phyloP scores from a whole-genome alignment of 1,140 invertebrate genomes.

The Hylaeus volcanicus region DNA sequence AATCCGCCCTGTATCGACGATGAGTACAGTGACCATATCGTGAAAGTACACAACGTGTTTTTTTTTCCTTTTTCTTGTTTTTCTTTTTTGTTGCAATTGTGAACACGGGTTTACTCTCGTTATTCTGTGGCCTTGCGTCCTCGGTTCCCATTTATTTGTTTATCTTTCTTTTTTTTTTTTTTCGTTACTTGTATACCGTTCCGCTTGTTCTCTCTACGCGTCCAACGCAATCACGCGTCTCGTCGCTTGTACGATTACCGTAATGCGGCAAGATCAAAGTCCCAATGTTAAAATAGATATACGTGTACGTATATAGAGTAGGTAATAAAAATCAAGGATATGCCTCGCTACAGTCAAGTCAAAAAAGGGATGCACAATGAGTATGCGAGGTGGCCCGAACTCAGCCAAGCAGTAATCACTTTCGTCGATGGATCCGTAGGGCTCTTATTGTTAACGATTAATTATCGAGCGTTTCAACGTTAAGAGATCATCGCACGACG shows the following conservation, averaged over 20 bases:
- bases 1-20: constrained; percentile 63
- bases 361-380: constrained; percentile 80
- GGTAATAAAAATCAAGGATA: constrained; percentile 68
- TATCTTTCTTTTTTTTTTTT: constrained; percentile 29
- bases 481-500: background rate
- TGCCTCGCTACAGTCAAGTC: constrained; percentile 76
- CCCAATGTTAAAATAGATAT: constrained; percentile 36
- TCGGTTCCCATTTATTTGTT: constrained; percentile 35
- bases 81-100: background rate
- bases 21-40: constrained; percentile 81
- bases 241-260: background rate
- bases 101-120: constrained; percentile 69
- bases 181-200: background rate
- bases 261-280: constrained; percentile 57
- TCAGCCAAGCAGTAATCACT: constrained; percentile 65
- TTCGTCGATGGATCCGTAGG: constrained; percentile 9
- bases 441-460: background rate
- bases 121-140: constrained; percentile 76
- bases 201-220: constrained; percentile 2
- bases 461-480: background rate
- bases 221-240: background rate
- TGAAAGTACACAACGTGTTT: constrained; percentile 69
- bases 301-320: constrained; percentile 26
- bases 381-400: constrained; percentile 77
- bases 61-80: too few relatives aligned